Evolutionary conservation across 2,888 invertebrate genomes (phyloP).

Genomic region (Rhyacophila evoluta): DNA sequence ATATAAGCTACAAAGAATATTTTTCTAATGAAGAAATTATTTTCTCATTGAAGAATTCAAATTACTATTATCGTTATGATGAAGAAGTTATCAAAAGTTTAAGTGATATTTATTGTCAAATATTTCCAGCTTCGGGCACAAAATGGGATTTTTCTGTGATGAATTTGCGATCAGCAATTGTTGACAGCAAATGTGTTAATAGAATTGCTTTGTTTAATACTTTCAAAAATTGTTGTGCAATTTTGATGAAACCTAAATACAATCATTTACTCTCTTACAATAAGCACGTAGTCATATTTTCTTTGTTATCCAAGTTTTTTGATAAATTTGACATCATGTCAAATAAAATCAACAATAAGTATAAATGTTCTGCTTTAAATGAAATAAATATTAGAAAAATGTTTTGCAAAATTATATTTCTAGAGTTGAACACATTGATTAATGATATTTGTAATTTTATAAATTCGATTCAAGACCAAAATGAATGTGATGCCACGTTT

Average conservation of each 20-base stretch:
- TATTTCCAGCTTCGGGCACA: background rate
- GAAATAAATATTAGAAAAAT: background rate
- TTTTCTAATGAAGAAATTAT: background rate
- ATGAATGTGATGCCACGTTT: background rate
- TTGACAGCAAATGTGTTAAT: slow-evolving; percentile 2
- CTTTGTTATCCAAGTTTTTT: slow-evolving; percentile 10
- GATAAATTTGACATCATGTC: slow-evolving; percentile 30
- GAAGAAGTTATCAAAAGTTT: background rate
- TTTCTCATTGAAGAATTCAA: slow-evolving; percentile 31
- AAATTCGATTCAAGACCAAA: background rate
- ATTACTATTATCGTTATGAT: slow-evolving; percentile 23
- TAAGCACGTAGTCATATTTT: background rate
- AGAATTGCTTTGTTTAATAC: background rate
- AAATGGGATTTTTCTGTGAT: slow-evolving; percentile 36
- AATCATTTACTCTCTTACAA: background rate
- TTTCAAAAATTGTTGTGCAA: slow-evolving; percentile 16
- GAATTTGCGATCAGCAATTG: slow-evolving; percentile 25
- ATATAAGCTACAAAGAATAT: slow-evolving; percentile 27
- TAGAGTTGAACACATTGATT: background rate
- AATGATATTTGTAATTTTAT: background rate
- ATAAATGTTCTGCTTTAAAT: background rate
- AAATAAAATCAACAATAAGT: background rate
- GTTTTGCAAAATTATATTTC: background rate
- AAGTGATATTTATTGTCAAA: background rate
- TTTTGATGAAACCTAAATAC: slow-evolving; percentile 29